A percentile compares a stretch with the other conserved stretches of the same genome.
These are phyloP conservation scores for Himalopsyche anomala DNA, from an alignment of 2,888 invertebrate genomes.

Conservation along the genomic window DNA sequence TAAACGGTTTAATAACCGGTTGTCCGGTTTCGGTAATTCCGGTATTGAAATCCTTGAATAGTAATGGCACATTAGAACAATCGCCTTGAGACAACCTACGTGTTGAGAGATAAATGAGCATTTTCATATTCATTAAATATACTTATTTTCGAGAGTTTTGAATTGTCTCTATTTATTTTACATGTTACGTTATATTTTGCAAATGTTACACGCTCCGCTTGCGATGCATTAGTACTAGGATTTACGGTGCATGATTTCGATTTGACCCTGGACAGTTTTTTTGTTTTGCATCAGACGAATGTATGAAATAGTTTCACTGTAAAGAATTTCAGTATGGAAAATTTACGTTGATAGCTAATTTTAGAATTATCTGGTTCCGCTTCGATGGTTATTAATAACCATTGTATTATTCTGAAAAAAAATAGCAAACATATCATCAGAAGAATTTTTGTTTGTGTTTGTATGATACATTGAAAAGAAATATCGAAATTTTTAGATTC, in stretches of 20 bases:
- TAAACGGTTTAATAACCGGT: too few species aligned
- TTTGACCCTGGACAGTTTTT: conserved; percentile 22
- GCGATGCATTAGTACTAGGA: background rate
- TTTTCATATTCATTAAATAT: background rate
- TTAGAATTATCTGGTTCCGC: conserved; percentile 1
- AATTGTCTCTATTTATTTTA: background rate
- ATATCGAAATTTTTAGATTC: too few species aligned
- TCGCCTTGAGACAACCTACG: too few species aligned
- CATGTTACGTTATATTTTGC: background rate
- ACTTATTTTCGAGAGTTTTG: background rate
- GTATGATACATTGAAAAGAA: too few species aligned
- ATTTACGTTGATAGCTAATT: background rate
- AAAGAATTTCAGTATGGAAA: background rate
- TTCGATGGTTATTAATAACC: too few species aligned
- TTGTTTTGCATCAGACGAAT: background rate
- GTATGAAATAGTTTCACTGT: background rate
- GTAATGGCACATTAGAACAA: too few species aligned
- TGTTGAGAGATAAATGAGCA: too few species aligned
- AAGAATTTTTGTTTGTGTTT: too few species aligned
- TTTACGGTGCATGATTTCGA: conserved; percentile 6
- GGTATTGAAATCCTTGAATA: too few species aligned
- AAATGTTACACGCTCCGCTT: conserved; percentile 7
- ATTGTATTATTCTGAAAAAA: too few species aligned
- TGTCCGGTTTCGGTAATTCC: too few species aligned
- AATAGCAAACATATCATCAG: too few species aligned